Conservation (phyloP, 2,113 vertebrate genomes). For the Arizona elegans region DNA sequence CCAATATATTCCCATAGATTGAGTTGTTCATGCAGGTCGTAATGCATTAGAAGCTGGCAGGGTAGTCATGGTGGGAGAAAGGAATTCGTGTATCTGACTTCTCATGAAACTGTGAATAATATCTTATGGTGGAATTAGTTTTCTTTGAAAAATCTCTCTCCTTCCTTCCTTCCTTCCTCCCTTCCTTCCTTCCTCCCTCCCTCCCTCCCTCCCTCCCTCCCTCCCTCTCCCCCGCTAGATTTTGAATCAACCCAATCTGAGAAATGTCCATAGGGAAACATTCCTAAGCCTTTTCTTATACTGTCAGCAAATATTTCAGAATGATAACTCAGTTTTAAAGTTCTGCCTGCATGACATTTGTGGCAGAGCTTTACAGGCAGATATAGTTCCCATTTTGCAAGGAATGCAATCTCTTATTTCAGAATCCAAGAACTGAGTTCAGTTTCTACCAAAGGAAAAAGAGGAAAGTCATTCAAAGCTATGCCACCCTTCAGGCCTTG, state of each 20-base stretch:
- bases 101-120: neutral
- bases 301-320: neutral
- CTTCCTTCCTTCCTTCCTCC: neutral
- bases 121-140: neutral
- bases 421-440: neutral
- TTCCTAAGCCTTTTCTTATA: neutral
- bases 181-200: neutral
- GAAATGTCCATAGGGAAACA: neutral
- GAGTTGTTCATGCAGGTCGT: neutral
- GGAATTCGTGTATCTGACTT: neutral
- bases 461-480: neutral
- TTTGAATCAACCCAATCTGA: neutral
- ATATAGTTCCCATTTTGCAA: neutral
- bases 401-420: neutral
- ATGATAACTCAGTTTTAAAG: neutral
- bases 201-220: neutral
- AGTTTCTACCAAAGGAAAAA: neutral
- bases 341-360: neutral
- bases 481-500: neutral
- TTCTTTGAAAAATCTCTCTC: neutral
- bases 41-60: neutral
- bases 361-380: neutral
- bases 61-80: neutral
- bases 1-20: neutral
- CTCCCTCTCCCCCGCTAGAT: neutral